phyloP scores from a whole-genome alignment of 2,797 vertebrate genomes.

The Sphenopsis melanotis region DNA sequence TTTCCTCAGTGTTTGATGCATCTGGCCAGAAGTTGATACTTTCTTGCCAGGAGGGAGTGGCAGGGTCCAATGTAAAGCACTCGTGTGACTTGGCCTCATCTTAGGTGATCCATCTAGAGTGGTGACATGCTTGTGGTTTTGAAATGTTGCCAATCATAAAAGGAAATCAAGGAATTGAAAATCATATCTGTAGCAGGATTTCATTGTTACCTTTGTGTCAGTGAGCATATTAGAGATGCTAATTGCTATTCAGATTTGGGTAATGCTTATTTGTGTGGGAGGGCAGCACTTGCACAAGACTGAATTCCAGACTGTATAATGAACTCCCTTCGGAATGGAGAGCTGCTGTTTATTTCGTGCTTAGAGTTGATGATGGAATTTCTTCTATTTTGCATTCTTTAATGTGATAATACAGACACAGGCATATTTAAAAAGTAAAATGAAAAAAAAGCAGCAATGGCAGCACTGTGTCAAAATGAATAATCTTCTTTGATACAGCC shows the following conservation, averaged over 20 bases:
- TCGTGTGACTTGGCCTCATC: neutral
- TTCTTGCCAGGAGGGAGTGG: neutral
- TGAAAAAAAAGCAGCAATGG: fast-evolving
- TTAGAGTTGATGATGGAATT: neutral
- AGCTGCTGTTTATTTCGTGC: neutral
- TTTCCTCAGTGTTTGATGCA: neutral
- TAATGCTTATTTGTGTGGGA: constrained; percentile 37
- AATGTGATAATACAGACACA: neutral
- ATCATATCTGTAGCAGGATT: neutral
- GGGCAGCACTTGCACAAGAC: neutral
- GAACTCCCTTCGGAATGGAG: neutral
- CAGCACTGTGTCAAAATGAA: neutral
- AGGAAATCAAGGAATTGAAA: neutral
- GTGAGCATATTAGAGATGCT: neutral
- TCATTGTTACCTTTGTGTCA: neutral
- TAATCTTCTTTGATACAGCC: neutral
- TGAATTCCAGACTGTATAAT: constrained; percentile 18
- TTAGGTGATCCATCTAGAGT: neutral
- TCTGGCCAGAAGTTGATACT: neutral
- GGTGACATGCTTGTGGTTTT: fast-evolving
- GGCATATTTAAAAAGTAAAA: neutral
- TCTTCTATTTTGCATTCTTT: constrained; percentile 16
- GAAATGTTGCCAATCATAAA: neutral
- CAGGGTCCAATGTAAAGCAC: neutral
- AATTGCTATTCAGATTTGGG: neutral